Evolutionary conservation across 92 coral and sea anemone species (phyloP), one percentile per base, ranked within the genome.

Genomic region (Porites lobata): DNA sequence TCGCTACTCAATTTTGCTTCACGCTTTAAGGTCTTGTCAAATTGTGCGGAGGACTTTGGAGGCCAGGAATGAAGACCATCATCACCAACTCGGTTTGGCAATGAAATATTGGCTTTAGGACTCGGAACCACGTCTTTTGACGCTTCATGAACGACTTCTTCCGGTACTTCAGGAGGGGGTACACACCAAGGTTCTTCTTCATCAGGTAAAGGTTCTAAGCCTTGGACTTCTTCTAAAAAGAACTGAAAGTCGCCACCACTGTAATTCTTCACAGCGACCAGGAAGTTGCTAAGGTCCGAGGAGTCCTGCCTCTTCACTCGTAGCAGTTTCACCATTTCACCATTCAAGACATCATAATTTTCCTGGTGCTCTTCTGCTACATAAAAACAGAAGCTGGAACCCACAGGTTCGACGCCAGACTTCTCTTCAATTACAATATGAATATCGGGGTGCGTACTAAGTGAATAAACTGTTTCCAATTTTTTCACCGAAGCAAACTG

Each of bases 21-120:
- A 51, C 56, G 54, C n/a, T 56, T 77, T 15, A 66, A 68, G 54
- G 68, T 59, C 58, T 66, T 72, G 21, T 85, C 92, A 50, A 90
- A 53, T 77, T 83, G 78, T 26, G 87, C 93, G 15, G 99, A 84
- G 13, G 98, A 91, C 69, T 89, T 93, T 6, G 99, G 99, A 26
- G 99, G 99, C 99, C 99, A 96, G 56, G 96, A 91, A 70, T 96
- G 95, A 76, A 96, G 90, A 9, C 61, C 85, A 73, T 87, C 98
- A 69, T 94, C 99, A 29, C 86, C 89, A 17, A 54, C 70, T 24
- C 73, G 73, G 76, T 11, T 19, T 18, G 32, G 21, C 18, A 10
- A 12, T 47, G 82, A 24, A 22, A 22, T 53, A 12, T 86, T 80
- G 51, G 80, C 29, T 32, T 54, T 19, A 4, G 56, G 24, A 17